phyloP scores from a whole-genome alignment of 2,888 invertebrate genomes.

The Acanthosepion esculentum region DNA sequence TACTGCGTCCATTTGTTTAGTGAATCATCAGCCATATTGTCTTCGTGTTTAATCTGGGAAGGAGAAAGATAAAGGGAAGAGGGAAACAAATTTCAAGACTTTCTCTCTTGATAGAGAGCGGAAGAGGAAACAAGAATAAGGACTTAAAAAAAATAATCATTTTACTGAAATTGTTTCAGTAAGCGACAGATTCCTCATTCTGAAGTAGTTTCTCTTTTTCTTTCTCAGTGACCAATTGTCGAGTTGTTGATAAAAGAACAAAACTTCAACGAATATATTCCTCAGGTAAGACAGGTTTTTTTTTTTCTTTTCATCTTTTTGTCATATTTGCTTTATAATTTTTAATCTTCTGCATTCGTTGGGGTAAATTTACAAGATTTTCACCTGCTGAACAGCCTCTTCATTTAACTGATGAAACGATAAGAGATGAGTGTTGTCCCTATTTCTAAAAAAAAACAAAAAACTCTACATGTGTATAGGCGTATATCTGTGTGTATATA shows the following conservation, averaged over 20 bases:
- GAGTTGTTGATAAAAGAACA: background rate
- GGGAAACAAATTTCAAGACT: background rate
- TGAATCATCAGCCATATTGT: background rate
- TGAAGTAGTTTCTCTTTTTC: background rate
- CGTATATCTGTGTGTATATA: background rate
- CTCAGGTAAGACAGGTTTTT: background rate
- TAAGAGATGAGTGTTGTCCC: too few relatives aligned
- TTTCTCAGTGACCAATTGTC: background rate
- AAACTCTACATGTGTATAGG: background rate
- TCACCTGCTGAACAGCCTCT: too few relatives aligned
- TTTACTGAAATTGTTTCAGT: background rate
- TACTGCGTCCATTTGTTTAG: background rate
- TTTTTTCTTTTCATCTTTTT: background rate
- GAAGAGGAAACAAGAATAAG: background rate
- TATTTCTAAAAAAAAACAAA: too few relatives aligned
- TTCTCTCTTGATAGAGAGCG: background rate
- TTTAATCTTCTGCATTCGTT: too few relatives aligned
- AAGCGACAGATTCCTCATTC: background rate
- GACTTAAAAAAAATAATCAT: background rate
- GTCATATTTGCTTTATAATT: too few relatives aligned
- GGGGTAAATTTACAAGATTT: too few relatives aligned
- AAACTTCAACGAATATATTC: background rate
- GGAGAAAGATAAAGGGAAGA: background rate
- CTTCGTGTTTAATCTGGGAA: background rate
- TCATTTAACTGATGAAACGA: too few relatives aligned